Percentiles rank a stretch among this genome's conserved stretches.
Evolutionary conservation across 2,113 vertebrate genomes (phyloP).

Genomic region (Mirounga angustirostris): DNA sequence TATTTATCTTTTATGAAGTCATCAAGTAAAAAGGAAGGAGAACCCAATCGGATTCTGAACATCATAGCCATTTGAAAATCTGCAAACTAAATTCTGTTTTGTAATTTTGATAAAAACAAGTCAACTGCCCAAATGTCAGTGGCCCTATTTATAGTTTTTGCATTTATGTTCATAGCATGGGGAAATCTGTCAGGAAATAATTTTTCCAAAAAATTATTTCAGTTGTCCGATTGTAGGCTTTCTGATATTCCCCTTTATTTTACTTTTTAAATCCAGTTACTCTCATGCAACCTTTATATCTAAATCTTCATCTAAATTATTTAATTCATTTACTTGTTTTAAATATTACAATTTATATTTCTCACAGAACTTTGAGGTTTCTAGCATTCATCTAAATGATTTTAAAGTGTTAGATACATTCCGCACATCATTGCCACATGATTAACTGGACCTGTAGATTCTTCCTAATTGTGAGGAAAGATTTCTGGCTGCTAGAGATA

Average conservation of each 20-base stretch:
- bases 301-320: slow-evolving; percentile 40
- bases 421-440: not conserved
- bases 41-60: not conserved
- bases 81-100: slow-evolving; percentile 16
- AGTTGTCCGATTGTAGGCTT: slow-evolving; percentile 32
- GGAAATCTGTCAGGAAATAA: not conserved
- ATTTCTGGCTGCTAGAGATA: slow-evolving; percentile 36
- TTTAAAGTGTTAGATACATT: slow-evolving; percentile 54
- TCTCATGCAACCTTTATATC: not conserved
- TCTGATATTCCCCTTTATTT: slow-evolving; percentile 8
- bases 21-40: slow-evolving; percentile 25
- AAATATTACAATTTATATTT: not conserved
- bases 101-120: slow-evolving; percentile 40
- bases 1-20: slow-evolving; percentile 66
- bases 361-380: not conserved
- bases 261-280: slow-evolving; percentile 50
- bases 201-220: slow-evolving; percentile 31
- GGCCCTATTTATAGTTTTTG: not conserved
- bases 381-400: slow-evolving; percentile 20
- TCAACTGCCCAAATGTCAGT: not conserved
- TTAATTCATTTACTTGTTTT: slow-evolving; percentile 16
- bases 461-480: slow-evolving; percentile 48
- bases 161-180: not conserved
- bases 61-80: slow-evolving; percentile 8
- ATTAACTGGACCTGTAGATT: slow-evolving; percentile 28